These are phyloP conservation scores for Nyleta sp. DNA, from an alignment of 2,888 invertebrate genomes.

Conservation along the genomic window DNA sequence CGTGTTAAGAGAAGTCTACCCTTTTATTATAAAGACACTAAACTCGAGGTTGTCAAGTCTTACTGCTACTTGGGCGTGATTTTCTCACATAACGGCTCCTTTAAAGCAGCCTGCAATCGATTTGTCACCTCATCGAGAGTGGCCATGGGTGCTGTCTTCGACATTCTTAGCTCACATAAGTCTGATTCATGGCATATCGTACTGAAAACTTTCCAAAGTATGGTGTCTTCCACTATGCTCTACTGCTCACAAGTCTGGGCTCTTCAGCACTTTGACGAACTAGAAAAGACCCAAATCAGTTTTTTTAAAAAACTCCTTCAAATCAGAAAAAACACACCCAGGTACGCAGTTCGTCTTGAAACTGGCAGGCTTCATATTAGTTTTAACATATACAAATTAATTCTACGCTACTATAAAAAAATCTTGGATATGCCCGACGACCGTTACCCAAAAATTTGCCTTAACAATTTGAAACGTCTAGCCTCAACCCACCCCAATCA, in stretches of 20 bases:
- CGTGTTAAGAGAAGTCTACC: too few species aligned
- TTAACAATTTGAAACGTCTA: too few species aligned
- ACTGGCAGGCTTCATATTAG: not conserved
- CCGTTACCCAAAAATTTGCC: too few species aligned
- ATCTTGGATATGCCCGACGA: too few species aligned
- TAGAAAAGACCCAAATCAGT: not conserved
- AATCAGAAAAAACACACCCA: not conserved
- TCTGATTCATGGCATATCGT: not conserved
- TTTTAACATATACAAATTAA: too few species aligned
- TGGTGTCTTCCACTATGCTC: not conserved
- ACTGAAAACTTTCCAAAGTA: not conserved
- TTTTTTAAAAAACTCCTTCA: constrained; percentile 13
- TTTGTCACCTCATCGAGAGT: not conserved
- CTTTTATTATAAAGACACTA: too few species aligned
- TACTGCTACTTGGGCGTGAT: constrained; percentile 1
- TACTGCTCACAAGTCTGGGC: constrained; percentile 12
- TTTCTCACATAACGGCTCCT: not conserved
- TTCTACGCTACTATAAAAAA: too few species aligned
- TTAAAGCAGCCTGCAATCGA: not conserved
- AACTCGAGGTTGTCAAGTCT: constrained; percentile 1
- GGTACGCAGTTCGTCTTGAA: constrained; percentile 12
- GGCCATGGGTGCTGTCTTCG: not conserved
- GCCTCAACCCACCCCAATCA: too few species aligned
- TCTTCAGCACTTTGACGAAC: not conserved
- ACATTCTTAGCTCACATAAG: not conserved